Conservation (phyloP, 1,140 invertebrate species). For the Zelostemma sp. region DNA sequence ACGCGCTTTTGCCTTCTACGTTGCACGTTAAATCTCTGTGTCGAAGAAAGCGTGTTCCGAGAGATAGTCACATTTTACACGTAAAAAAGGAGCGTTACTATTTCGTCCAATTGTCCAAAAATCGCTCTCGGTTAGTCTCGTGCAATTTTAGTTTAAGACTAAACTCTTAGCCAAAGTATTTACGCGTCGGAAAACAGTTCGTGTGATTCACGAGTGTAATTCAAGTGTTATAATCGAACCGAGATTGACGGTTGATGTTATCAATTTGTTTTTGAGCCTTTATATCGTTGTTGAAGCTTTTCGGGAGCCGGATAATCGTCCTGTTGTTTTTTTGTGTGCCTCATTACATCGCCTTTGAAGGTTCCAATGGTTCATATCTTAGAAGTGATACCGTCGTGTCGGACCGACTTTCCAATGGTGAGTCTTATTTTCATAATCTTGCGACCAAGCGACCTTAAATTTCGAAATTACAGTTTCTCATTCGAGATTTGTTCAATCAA, state of each 20-base stretch:
- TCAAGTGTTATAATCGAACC: neutral
- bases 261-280: conserved; percentile 4
- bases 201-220: neutral
- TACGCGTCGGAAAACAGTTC: neutral
- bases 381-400: conserved; percentile 69
- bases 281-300: conserved; percentile 5
- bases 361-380: conserved; percentile 69
- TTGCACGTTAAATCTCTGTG: conserved; percentile 16
- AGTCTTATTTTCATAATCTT: conserved; percentile 42
- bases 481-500: too few relatives aligned
- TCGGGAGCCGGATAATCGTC: neutral
- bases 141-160: conserved; percentile 7
- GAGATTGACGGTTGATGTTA: conserved; percentile 1
- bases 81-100: neutral
- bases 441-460: too few relatives aligned
- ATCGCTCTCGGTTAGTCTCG: neutral
- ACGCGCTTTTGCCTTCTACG: conserved; percentile 16
- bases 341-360: conserved; percentile 11
- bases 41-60: neutral
- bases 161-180: neutral
- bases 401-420: conserved; percentile 69
- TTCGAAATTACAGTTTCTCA: too few relatives aligned
- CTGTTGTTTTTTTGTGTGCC: conserved; percentile 20
- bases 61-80: neutral
- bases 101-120: neutral